Evolutionary conservation across 2,888 invertebrate genomes (phyloP).

Genomic region (Aphrophora alni): DNA sequence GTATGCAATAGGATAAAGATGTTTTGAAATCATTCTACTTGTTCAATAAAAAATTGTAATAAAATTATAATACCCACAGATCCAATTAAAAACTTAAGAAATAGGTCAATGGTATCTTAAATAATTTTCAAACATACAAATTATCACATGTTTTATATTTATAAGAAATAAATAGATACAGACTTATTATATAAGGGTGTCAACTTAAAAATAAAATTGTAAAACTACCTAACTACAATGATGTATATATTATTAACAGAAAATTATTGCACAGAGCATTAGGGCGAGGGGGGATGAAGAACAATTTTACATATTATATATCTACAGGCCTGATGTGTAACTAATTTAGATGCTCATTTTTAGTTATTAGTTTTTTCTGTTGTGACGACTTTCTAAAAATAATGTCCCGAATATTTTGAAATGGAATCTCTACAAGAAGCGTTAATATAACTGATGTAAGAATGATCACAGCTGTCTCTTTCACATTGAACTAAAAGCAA

Average conservation of each 20-base stretch:
- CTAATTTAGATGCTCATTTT: neutral
- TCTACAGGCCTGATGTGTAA: neutral
- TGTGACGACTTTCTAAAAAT: neutral
- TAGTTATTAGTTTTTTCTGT: neutral
- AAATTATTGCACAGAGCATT: too few species aligned
- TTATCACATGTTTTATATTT: neutral
- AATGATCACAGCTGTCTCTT: constrained; percentile 65
- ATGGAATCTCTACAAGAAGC: constrained; percentile 70
- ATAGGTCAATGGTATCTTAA: too few species aligned
- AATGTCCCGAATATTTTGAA: constrained; percentile 51
- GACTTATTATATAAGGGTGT: neutral
- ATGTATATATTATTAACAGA: too few species aligned
- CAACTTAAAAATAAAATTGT: neutral
- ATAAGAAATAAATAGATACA: constrained; percentile 2
- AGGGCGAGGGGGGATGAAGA: neutral
- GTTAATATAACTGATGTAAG: constrained; percentile 64
- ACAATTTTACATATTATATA: neutral
- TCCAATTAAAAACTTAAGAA: too few species aligned
- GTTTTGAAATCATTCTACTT: too few species aligned
- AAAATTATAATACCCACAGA: too few species aligned
- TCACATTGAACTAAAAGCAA: constrained; percentile 64
- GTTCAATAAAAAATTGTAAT: too few species aligned
- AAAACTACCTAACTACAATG: neutral
- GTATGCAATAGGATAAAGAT: too few species aligned
- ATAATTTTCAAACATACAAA: neutral